Conservation (phyloP, 1,140 invertebrate species). For the Danaus melanippus region DNA sequence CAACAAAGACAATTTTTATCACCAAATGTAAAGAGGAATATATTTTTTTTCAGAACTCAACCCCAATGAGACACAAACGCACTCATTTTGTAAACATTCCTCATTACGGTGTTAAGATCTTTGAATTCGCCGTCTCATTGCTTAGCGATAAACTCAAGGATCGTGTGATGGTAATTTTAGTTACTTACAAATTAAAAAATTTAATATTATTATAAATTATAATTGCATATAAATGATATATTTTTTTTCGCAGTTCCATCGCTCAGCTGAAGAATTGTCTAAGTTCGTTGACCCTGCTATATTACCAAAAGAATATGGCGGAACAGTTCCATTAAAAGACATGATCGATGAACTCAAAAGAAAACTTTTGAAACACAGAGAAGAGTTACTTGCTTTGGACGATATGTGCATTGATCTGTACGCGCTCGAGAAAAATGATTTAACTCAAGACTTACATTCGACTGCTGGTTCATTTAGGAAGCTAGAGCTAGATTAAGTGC, state of each 20-base stretch:
- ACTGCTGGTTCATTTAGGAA: constrained; percentile 86
- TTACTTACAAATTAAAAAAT: too few relatives aligned
- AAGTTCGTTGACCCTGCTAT: constrained; percentile 80
- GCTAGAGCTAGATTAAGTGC: constrained; percentile 81
- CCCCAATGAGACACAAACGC: constrained; percentile 89
- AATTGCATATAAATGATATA: not conserved
- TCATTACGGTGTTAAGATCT: constrained; percentile 80
- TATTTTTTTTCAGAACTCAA: constrained; percentile 78
- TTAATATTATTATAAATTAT: too few relatives aligned
- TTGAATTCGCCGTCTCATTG: constrained; percentile 84
- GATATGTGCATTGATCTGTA: constrained; percentile 85
- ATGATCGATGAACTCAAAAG: constrained; percentile 86
- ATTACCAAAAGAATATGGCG: constrained; percentile 89
- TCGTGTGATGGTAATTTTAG: constrained; percentile 77
- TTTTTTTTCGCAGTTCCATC: constrained; percentile 76
- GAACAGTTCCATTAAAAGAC: constrained; percentile 81
- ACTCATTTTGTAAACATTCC: constrained; percentile 90
- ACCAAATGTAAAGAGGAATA: too few relatives aligned
- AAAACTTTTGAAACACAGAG: constrained; percentile 75
- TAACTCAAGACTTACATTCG: constrained; percentile 77
- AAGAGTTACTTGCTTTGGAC: constrained; percentile 80
- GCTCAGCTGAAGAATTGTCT: constrained; percentile 78
- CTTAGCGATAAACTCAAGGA: constrained; percentile 86
- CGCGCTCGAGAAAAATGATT: constrained; percentile 75
- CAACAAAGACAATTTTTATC: too few relatives aligned